Percentiles rank a stretch among this genome's conserved stretches.
Evolutionary conservation across 2,888 invertebrate species (phyloP).

Genomic region (Pocota personata): DNA sequence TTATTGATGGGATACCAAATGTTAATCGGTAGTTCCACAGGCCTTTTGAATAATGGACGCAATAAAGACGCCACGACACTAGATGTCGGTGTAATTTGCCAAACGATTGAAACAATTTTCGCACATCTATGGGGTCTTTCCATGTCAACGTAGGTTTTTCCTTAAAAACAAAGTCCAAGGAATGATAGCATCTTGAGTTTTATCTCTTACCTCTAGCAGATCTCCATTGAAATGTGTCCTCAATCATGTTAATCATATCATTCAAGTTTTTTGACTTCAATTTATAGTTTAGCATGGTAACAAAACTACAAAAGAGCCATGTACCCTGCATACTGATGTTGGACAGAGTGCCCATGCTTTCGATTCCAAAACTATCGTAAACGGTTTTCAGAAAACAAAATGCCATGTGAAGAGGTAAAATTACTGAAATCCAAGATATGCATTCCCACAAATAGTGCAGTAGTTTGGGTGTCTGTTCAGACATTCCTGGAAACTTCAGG

Average conservation of each 20-base stretch:
- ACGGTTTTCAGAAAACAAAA: constrained; percentile 20
- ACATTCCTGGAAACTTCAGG: constrained; percentile 21
- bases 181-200: too few relatives aligned
- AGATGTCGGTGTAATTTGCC: constrained; percentile 8
- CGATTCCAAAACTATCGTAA: constrained; percentile 1
- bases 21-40: background rate
- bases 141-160: constrained; percentile 30
- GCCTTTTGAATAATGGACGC: background rate
- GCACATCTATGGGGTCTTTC: background rate
- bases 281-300: constrained; percentile 8
- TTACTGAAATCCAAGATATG: constrained; percentile 28
- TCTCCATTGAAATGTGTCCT: constrained; percentile 25
- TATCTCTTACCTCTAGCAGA: constrained; percentile 35
- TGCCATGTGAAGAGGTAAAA: constrained; percentile 20
- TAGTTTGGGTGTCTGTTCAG: background rate
- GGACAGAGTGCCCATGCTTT: constrained; percentile 6
- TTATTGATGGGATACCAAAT: constrained; percentile 30
- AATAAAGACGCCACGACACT: background rate
- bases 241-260: constrained; percentile 6
- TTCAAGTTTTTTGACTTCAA: background rate
- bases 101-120: background rate
- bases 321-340: background rate
- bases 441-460: background rate
- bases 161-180: constrained; percentile 21
- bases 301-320: constrained; percentile 15